These are phyloP conservation scores for Scartelaos histophorus DNA, from an alignment of 2,113 vertebrate genomes.

Conservation along the genomic window DNA sequence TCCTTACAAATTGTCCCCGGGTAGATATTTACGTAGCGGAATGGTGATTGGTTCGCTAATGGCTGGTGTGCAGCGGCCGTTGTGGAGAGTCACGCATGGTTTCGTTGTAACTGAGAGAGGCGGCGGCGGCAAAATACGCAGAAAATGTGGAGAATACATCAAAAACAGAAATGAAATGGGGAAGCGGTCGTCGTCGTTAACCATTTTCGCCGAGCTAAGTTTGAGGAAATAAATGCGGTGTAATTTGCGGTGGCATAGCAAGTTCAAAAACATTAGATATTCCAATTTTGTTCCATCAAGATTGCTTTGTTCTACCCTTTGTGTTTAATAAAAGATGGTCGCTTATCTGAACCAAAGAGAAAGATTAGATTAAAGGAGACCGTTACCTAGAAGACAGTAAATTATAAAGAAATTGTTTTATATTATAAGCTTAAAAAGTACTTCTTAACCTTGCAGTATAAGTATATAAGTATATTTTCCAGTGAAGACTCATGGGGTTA, in stretches of 20 bases:
- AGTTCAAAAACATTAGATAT: conserved; percentile 36
- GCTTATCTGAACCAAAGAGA: conserved; percentile 37
- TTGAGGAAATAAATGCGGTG: conserved; percentile 34
- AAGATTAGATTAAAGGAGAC: conserved; percentile 54
- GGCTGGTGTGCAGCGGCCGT: conserved; percentile 13
- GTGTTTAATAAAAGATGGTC: conserved; percentile 53
- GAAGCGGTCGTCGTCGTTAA: conserved; percentile 31
- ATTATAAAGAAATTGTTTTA: neutral
- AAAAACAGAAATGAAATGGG: conserved; percentile 8
- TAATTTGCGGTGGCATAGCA: conserved; percentile 32
- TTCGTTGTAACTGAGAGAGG: conserved; percentile 52
- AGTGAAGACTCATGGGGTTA: too few relatives aligned
- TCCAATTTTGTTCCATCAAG: conserved; percentile 36
- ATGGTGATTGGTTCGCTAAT: conserved; percentile 52
- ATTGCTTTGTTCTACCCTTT: conserved; percentile 27
- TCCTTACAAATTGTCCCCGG: conserved; percentile 23
- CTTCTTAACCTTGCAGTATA: too few relatives aligned
- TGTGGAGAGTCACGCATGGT: conserved; percentile 11
- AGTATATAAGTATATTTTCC: too few relatives aligned
- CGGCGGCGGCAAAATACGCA: conserved; percentile 38
- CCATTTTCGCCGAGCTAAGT: conserved; percentile 39
- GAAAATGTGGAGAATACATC: conserved; percentile 34
- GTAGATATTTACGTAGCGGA: conserved; percentile 60
- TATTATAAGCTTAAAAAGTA: neutral
- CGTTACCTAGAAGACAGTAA: neutral